Conservation (phyloP, 1,140 invertebrate genomes). For the Trinorchestia longiramus region DNA sequence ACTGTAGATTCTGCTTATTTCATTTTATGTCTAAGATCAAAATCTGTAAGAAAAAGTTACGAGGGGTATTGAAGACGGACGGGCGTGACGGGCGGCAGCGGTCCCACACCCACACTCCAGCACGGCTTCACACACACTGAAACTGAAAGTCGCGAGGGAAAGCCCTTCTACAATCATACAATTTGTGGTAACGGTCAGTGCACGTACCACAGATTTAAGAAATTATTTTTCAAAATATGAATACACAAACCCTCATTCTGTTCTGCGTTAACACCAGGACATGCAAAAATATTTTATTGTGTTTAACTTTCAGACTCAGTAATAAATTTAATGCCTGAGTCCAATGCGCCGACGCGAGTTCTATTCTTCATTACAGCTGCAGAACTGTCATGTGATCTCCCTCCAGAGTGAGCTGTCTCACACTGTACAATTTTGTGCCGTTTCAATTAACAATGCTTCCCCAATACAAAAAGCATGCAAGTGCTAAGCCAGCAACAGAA, state of each 20-base stretch:
- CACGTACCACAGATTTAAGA: background rate
- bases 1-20: background rate
- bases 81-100: constrained; percentile 8
- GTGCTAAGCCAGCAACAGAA: too few species aligned
- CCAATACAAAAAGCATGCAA: too few species aligned
- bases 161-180: background rate
- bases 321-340: too few species aligned
- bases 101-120: background rate
- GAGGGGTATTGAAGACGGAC: background rate
- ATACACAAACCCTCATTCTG: background rate
- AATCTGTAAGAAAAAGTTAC: background rate
- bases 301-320: too few species aligned
- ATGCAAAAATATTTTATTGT: too few species aligned
- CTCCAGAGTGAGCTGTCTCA: too few species aligned
- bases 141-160: background rate
- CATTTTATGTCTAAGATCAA: background rate
- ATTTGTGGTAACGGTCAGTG: background rate
- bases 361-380: too few species aligned
- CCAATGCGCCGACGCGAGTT: too few species aligned
- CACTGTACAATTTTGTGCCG: too few species aligned
- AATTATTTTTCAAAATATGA: background rate
- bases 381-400: too few species aligned
- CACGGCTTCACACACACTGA: background rate
- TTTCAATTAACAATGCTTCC: too few species aligned
- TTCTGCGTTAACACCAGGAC: too few species aligned